Evolutionary conservation across 2,888 invertebrate species (phyloP).

Genomic region (Pseudanteris insignis): DNA sequence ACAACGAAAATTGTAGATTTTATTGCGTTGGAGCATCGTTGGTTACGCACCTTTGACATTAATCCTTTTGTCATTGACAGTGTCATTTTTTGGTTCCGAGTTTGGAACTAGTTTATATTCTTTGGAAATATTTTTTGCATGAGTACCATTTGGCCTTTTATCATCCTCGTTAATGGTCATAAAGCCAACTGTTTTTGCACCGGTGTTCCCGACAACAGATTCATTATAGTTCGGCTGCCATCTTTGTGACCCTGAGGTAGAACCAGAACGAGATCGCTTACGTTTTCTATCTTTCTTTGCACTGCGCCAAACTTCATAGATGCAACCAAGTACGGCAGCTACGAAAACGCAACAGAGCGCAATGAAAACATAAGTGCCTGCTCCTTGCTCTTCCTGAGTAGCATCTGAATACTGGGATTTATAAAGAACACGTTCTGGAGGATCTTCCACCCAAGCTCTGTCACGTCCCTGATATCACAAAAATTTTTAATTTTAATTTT

Average conservation of each 20-base stretch:
- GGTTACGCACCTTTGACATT: conserved; percentile 57
- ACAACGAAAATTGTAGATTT: too few species aligned
- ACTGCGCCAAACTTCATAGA: conserved; percentile 73
- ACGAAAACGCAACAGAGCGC: conserved; percentile 80
- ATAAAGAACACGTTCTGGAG: conserved; percentile 80
- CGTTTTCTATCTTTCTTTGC: conserved; percentile 59
- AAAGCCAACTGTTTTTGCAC: conserved; percentile 59
- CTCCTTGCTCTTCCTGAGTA: conserved; percentile 81
- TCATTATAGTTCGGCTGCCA: conserved; percentile 60
- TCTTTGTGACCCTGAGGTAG: conserved; percentile 52
- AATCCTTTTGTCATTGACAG: conserved; percentile 58
- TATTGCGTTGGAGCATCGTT: not conserved
- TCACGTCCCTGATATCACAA: conserved; percentile 69
- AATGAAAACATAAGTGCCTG: conserved; percentile 81
- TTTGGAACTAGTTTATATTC: conserved; percentile 62
- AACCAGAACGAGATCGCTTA: conserved; percentile 42
- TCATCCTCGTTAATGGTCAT: conserved; percentile 56
- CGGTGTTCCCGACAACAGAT: conserved; percentile 47
- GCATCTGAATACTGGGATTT: conserved; percentile 78
- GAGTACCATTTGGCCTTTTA: conserved; percentile 64
- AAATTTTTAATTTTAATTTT: too few species aligned
- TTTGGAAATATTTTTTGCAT: conserved; percentile 56
- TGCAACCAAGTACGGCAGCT: conserved; percentile 73
- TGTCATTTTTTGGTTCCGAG: conserved; percentile 53
- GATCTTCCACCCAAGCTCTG: conserved; percentile 85